Evolutionary conservation across 2,113 vertebrate species (phyloP).

Genomic region (Ondatra zibethicus): DNA sequence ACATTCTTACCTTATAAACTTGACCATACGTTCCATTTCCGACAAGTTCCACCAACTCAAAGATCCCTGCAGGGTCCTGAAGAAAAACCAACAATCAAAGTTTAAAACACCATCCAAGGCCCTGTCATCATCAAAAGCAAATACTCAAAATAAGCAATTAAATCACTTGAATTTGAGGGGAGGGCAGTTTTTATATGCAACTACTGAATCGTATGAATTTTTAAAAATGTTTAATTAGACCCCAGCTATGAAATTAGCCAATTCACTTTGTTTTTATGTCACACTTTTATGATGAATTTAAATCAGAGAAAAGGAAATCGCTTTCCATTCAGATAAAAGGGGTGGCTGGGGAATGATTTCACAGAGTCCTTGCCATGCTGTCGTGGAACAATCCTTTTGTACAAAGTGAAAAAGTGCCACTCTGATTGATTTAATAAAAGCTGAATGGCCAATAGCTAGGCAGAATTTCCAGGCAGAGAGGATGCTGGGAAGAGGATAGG

Average conservation of each 20-base stretch:
- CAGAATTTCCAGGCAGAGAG: background rate
- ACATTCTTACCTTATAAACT: conserved; percentile 96
- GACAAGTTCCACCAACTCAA: conserved; percentile 98
- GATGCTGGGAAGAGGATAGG: background rate
- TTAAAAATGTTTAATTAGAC: background rate
- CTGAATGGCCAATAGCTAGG: background rate
- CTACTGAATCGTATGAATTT: conserved; percentile 2
- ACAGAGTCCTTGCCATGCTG: background rate
- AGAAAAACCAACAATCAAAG: conserved; percentile 68
- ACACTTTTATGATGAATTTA: conserved; percentile 27
- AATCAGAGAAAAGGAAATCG: background rate
- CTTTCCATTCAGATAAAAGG: background rate
- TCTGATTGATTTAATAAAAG: background rate
- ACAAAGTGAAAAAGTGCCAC: background rate
- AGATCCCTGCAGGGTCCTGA: conserved; percentile 98
- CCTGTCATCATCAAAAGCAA: conserved; percentile 38
- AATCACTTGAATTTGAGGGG: background rate
- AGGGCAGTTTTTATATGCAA: background rate
- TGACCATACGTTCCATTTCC: conserved; percentile 99
- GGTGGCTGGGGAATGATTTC: background rate
- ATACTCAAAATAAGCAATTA: conserved; percentile 15
- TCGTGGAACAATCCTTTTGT: background rate
- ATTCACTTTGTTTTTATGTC: conserved; percentile 43
- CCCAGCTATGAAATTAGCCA: conserved; percentile 10
- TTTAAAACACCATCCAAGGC: background rate